Evolutionary conservation across 2,797 vertebrate species (phyloP), one percentile per base, ranked within the genome.

Genomic region (Poecilia velifera): DNA sequence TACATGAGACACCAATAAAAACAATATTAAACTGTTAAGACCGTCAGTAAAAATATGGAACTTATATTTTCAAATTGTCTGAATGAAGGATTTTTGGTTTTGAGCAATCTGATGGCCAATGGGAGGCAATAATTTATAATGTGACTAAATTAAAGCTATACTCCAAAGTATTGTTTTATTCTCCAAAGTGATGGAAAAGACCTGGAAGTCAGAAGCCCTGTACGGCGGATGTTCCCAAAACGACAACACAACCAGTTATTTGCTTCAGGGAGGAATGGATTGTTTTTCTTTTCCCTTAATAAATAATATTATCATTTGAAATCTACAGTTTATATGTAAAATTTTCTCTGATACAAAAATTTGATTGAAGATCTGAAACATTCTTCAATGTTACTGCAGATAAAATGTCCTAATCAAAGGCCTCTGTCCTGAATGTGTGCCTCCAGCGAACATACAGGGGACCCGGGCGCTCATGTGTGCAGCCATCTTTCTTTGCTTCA

Each of bases 381-480:
- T 59, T 36, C 18, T 7, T 34, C 3, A 22, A 25, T 13, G 39
- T 39, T 5, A 4, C 6, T 55, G 10, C 57, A 25, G 47, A 55
- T 68, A 22, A 74, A 77, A 62, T 9, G 6, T 20, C 78, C 0
- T 46, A 36, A 66, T 66, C 28, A 39, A 8, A 3, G 20, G 1
- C 75, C 7, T 18, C 6, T 36, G 39, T 83, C 20, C 12, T 3
- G 1, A 49, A 36, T 81, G 45, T 84, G 36, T 80, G 14, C 80
- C 73, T 85, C 6, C 85, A 99, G 98, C 84, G 28, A 96, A 93
- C 6, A 89, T 98, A 3, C 96, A 96, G 92, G 97, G 95, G 1
- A 97, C 97, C 0, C 95, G 98, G 0, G 98, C 97, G 10, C 91
- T 99, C 92, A 99, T 99, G 98, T 86, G 99, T 68, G 28, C 89